Percentiles rank a stretch among this genome's conserved stretches.
These are phyloP conservation scores for Heteractis magnifica DNA, from an alignment of 92 coral and sea anemone genomes.

Conservation along the genomic window DNA sequence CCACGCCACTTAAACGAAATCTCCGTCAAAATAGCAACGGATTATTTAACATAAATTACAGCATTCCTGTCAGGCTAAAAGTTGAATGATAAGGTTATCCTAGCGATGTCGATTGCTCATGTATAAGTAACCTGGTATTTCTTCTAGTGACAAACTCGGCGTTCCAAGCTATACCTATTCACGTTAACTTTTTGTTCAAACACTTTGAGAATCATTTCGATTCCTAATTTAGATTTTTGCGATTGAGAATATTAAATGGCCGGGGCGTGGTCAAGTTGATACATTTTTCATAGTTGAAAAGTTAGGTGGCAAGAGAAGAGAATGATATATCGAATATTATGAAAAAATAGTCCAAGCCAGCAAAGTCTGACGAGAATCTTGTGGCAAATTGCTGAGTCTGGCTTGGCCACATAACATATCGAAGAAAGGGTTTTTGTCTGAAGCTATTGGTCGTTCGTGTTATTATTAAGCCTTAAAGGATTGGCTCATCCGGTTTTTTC, in stretches of 20 bases:
- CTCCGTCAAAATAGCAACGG: conserved; percentile 10
- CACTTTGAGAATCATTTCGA: not conserved
- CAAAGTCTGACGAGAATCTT: no score
- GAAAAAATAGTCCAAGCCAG: no score
- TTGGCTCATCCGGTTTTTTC: not conserved
- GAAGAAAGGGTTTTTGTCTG: not conserved
- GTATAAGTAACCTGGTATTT: not conserved
- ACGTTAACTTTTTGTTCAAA: not conserved
- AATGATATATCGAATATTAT: no score
- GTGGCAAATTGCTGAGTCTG: not conserved
- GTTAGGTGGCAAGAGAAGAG: not conserved
- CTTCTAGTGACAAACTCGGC: not conserved
- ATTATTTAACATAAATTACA: not conserved
- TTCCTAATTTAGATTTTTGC: not conserved
- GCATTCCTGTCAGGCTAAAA: not conserved
- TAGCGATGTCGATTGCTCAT: not conserved
- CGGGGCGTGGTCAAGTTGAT: not conserved
- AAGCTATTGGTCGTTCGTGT: not conserved
- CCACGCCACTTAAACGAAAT: conserved; percentile 4
- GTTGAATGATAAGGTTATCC: not conserved
- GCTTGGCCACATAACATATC: not conserved
- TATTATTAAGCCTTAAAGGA: not conserved
- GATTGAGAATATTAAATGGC: not conserved
- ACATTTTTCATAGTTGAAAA: not conserved
- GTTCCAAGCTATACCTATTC: not conserved